Evolutionary conservation across 2,113 vertebrate species (phyloP), one percentile per base, ranked within the genome.

Genomic region (Pyrgilauda ruficollis): DNA sequence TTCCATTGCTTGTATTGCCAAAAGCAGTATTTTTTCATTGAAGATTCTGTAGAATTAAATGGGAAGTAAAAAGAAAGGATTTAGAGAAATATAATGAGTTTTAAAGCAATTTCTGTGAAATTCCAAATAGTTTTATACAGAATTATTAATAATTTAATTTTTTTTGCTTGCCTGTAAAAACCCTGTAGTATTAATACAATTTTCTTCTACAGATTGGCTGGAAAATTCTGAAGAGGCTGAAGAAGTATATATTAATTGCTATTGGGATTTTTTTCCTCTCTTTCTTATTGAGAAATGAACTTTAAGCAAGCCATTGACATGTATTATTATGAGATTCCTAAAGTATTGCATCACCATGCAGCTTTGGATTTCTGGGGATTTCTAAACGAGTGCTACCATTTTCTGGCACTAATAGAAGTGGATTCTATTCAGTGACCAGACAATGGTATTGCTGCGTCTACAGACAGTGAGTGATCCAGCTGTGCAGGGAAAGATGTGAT

Each of bases 401-500:
- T 43, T 7, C 9, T 35, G 13, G 24, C 8, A 21, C 30, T 33
- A 47, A 2, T 31, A 67, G 84, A 56, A 76, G 64, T 19, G 1
- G 2, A 23, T 61, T 68, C 10, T 37, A 7, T 69, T 58, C 33
- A 62, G 22, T n/a, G 23, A 50, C 16, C 39, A 44, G n/a, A 15
- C 19, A 30, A 53, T 1, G 1, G 5, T 28, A 20, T 15, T 62
- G 5, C 30, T n/a, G 1, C 15, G 2, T 26, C 28, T 90, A 9
- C 21, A 77, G 27, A 30, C 6, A 6, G 5, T 0, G 0, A 33
- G 31, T n/a, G 7, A 17, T 69, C 10, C 30, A 53, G 28, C 3
- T 1, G 17, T 46, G n/a, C n/a, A 63, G 28, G 64, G 15, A 76
- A 84, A n/a, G 33, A 53, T 15, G 10, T 20, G n/a, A 52, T 14